Evolutionary conservation across 2,113 vertebrate species (phyloP).

Genomic region (Nettapus auritus): DNA sequence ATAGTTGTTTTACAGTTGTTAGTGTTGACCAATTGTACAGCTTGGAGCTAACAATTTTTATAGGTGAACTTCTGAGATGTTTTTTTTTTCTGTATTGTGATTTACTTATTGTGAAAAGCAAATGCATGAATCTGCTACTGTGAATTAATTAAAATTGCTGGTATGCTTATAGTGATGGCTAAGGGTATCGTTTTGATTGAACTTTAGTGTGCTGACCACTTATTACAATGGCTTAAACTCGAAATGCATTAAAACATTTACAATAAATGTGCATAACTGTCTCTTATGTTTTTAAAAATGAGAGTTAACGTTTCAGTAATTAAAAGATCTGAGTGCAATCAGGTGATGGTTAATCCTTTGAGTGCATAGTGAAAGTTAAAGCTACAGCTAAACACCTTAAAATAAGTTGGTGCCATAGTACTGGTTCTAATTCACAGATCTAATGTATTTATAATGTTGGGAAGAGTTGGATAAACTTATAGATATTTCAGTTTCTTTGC

Average conservation of each 20-base stretch:
- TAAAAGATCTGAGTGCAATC: background rate
- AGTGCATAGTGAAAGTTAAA: background rate
- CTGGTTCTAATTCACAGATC: background rate
- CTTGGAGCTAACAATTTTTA: background rate
- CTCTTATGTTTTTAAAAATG: background rate
- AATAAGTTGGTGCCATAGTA: background rate
- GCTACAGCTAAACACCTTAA: background rate
- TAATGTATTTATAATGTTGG: background rate
- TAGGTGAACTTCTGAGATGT: background rate
- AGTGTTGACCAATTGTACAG: background rate
- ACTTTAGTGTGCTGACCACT: background rate
- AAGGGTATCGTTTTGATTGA: background rate
- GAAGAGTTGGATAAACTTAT: background rate
- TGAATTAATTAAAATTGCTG: slow-evolving; percentile 1
- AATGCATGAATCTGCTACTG: background rate
- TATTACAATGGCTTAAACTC: background rate
- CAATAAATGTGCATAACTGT: background rate
- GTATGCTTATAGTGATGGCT: background rate
- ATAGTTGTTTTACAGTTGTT: background rate
- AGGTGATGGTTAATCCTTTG: background rate
- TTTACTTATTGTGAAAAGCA: background rate
- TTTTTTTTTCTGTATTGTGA: background rate
- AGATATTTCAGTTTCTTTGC: background rate
- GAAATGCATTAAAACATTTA: slow-evolving; percentile 47
- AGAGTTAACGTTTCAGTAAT: background rate